Evolutionary conservation across 2,113 vertebrate genomes (phyloP).

Genomic region (Ursus arctos): DNA sequence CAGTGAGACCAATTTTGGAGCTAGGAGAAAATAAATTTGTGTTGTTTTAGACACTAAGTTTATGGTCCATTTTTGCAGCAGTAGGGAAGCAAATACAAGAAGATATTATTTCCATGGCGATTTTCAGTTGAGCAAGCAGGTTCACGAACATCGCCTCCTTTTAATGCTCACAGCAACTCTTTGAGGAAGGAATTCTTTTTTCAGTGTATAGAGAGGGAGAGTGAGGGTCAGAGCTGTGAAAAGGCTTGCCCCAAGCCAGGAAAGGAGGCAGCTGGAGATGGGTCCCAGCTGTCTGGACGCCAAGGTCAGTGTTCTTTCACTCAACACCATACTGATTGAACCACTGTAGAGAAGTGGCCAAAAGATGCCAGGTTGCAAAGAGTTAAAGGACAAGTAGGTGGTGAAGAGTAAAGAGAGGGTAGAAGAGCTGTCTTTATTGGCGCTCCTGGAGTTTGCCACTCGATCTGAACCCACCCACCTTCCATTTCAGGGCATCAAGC

Average conservation of each 20-base stretch:
- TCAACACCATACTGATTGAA: background rate
- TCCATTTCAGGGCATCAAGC: background rate
- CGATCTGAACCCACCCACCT: background rate
- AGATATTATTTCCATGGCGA: background rate
- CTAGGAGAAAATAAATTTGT: background rate
- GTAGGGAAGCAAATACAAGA: background rate
- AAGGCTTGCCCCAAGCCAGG: background rate
- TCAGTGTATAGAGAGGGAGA: background rate
- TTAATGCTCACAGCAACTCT: background rate
- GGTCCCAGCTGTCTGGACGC: background rate
- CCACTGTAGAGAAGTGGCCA: background rate
- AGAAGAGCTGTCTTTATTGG: background rate
- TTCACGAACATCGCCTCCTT: background rate
- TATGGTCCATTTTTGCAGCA: background rate
- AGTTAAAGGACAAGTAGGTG: background rate
- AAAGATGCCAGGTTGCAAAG: background rate
- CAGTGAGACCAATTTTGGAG: background rate
- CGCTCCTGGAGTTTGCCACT: background rate
- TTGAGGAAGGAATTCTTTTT: slow-evolving; percentile 20
- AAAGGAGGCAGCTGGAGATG: background rate
- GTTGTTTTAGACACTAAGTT: background rate
- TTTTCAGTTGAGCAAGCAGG: background rate
- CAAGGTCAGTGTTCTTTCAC: background rate
- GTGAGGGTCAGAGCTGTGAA: background rate
- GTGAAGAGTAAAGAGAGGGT: background rate